Base-by-base conservation (phyloP, 2,888 invertebrate species). In the Eutolmus rufibarbis region DNA sequence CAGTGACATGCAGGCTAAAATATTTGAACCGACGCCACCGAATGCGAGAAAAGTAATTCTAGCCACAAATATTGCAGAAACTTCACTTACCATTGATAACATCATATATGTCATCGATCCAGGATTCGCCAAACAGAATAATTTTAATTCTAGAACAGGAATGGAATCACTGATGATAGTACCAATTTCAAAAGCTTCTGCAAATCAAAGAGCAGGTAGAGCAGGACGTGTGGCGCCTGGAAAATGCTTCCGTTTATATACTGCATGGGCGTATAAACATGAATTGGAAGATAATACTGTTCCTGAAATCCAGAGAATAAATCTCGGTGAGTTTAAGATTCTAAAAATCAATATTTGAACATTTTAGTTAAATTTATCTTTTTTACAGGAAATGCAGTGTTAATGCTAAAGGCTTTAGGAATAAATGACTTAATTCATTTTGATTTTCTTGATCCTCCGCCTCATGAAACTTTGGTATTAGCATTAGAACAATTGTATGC, bases 1-100 rank as follows among this genome's bases (percentile, higher is more conserved):
- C 0, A 98, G 98, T 90, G 99, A 99, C 90, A 97, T 99, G 97
- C 99, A 99, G 93, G 97, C 98, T 2, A 99, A 99, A 93, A 99
- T 99, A 90, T 99, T 99, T 93, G 97, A 98, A 90, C 98, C 98
- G 0, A 99, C 99, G 0, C 99, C 99, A 66, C 97, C 97, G 9
- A 97, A 98, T 89, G 98, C 99, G 0, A 94, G 99, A 88, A 99
- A 99, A 94, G 98, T 99, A 14, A 97, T 99, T 9, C 93, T 99
- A 77, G 99, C 99, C 0, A 99, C 99, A 23, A 99, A 99, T 91
- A 99, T 99, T 91, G 99, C 99, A 0, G 99, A 99, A 94, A 99
- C 99, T 0, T 99, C 99, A 1, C 93, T 99, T 46, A 99, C 99
- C 0, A 99, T 99, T 90, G 99, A 99, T 92, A 99, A 99, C 90